Conservation (phyloP, 1,140 invertebrate genomes). For the Aleiodes sp. region DNA sequence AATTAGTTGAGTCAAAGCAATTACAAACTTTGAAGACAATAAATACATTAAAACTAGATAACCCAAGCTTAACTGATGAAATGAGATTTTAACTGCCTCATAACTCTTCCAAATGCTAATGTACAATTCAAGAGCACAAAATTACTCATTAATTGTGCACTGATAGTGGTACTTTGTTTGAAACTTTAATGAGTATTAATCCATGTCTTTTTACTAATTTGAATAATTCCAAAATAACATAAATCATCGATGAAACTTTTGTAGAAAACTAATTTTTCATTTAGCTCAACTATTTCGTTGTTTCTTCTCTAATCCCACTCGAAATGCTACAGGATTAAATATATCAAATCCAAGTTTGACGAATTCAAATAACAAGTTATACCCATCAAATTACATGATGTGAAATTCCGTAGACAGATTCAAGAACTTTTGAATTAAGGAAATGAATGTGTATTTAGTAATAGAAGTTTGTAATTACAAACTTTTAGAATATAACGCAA, state of each 20-base stretch:
- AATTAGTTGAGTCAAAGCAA: too few species aligned
- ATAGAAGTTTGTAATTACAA: neutral
- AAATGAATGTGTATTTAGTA: constrained; percentile 5
- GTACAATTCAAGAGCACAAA: neutral
- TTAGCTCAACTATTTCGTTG: neutral
- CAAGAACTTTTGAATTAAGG: neutral
- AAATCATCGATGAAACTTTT: neutral
- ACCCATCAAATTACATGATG: neutral
- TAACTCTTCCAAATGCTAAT: constrained; percentile 1
- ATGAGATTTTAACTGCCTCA: constrained; percentile 14
- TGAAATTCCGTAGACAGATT: neutral
- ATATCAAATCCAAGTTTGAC: neutral
- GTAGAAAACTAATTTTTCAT: too few species aligned
- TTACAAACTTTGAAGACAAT: neutral
- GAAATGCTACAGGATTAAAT: neutral
- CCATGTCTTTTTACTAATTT: neutral
- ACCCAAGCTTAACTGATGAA: constrained; percentile 1
- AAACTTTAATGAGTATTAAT: constrained; percentile 19
- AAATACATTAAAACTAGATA: neutral
- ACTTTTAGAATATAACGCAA: neutral
- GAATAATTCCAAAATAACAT: neutral
- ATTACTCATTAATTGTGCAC: constrained; percentile 1
- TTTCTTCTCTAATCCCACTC: neutral
- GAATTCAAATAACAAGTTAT: neutral
- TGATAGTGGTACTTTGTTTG: neutral